Evolutionary conservation across 1,140 invertebrate genomes (phyloP).

Genomic region (Lasaia peninsularis): DNA sequence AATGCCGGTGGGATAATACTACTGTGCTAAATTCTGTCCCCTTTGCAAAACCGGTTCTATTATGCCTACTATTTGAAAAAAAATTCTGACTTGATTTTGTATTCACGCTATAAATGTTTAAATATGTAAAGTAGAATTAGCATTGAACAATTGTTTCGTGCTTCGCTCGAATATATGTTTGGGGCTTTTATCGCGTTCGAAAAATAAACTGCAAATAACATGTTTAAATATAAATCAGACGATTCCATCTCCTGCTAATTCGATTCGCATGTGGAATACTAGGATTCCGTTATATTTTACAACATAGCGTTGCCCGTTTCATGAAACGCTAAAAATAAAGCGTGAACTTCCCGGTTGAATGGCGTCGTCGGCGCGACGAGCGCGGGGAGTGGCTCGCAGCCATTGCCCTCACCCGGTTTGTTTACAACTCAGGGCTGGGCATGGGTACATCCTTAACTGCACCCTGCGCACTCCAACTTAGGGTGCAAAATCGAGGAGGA

Average conservation of each 20-base stretch:
- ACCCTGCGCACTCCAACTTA: conserved; percentile 42
- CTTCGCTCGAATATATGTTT: not conserved
- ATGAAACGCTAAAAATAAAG: conserved; percentile 71
- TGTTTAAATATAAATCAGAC: conserved; percentile 1
- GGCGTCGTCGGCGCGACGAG: conserved; percentile 60
- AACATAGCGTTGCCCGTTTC: conserved; percentile 39
- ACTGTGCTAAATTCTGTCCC: not conserved
- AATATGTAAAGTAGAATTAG: not conserved
- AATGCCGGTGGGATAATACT: conserved; percentile 10
- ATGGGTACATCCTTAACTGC: conserved; percentile 36
- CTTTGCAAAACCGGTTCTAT: conserved; percentile 13
- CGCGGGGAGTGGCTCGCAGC: conserved; percentile 64
- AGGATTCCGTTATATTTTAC: conserved; percentile 45
- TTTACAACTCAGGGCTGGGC: conserved; percentile 59
- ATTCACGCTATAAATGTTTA: not conserved
- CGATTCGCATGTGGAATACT: conserved; percentile 15
- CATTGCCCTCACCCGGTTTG: conserved; percentile 73
- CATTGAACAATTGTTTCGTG: not conserved
- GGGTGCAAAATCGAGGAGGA: conserved; percentile 43
- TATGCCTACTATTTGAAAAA: not conserved
- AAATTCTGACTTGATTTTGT: not conserved
- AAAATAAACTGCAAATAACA: not conserved
- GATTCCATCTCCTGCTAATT: not conserved
- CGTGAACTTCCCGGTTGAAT: conserved; percentile 75
- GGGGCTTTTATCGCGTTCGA: too few relatives aligned